Evolutionary conservation across 2,797 vertebrate genomes (phyloP), one percentile per base, ranked within the genome.

Genomic region (Pampus argenteus): DNA sequence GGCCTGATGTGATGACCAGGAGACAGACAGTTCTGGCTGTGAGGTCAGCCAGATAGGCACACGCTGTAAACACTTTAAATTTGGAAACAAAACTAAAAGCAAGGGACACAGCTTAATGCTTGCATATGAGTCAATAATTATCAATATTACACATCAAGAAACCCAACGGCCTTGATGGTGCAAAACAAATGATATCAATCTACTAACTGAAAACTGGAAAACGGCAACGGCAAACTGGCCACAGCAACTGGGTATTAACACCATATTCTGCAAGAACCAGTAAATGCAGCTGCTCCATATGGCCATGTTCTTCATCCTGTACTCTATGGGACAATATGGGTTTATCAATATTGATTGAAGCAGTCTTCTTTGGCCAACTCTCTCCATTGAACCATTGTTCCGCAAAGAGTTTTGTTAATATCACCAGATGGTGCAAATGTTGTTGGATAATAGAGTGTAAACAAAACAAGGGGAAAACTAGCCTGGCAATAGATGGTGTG

Each of bases 321-420:
- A 18, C 36, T 74, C 65, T 29, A 45, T 55, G 58, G 60, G 72
- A 79, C 67, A 66, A 67, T 45, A 50, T 14, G 51, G 7, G 38
- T 58, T 58, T 66, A 82, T 86, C 76, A 75, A 47, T 78, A 85
- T 83, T 84, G 65, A 79, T 82, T 82, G 71, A 76, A 15, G 40
- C 67, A 49, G 29, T 62, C 5, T 26, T 56, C 74, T 44, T 42
- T 66, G 51, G 59, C 67, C 23, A 52, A 58, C 50, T 72, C 55
- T 44, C 55, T 59, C 34, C 20, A n/a, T n/a, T n/a, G 36, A 80
- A 65, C 9, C 50, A 45, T 52, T 69, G 60, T 79, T 83, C 68
- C 23, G 4, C 50, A 40, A 50, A 69, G 71, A 48, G 65, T 74
- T 78, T 66, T 72, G 64, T 54, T 60, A n/a, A 72, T 84, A 66